Evolutionary conservation across 2,888 invertebrate genomes (phyloP).

Genomic region (Polymixis flavicincta): DNA sequence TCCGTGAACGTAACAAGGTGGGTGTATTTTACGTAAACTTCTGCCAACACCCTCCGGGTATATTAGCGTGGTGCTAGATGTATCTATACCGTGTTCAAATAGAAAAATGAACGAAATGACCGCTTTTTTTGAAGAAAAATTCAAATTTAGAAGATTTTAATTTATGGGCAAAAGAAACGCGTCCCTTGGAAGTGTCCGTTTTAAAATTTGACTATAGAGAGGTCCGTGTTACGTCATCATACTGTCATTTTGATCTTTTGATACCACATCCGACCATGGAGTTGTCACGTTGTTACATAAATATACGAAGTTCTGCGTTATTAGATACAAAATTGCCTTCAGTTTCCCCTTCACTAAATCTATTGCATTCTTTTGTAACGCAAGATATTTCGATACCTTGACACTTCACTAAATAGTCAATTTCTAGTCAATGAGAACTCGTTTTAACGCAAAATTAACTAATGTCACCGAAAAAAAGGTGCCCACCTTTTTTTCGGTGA

Average conservation of each 20-base stretch:
- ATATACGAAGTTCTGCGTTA: neutral
- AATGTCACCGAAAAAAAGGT: too few relatives aligned
- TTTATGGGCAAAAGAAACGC: neutral
- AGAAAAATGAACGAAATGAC: neutral
- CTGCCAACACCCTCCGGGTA: neutral
- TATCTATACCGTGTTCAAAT: neutral
- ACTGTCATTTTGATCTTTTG: neutral
- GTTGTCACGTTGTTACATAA: neutral
- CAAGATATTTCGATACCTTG: conserved; percentile 15
- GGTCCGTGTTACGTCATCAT: neutral
- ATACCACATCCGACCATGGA: neutral
- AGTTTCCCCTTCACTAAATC: conserved; percentile 59
- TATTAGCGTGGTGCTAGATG: neutral
- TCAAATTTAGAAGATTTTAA: neutral
- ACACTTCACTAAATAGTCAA: conserved; percentile 32
- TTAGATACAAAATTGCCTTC: neutral
- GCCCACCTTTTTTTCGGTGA: conserved; percentile 18
- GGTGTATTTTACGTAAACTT: neutral
- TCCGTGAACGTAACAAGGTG: neutral
- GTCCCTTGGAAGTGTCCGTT: neutral
- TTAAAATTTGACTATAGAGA: neutral
- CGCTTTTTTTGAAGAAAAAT: neutral
- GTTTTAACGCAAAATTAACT: conserved; percentile 20
- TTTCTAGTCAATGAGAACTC: conserved; percentile 28
- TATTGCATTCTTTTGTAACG: conserved; percentile 41